Evolutionary conservation across 2,797 vertebrate genomes (phyloP), one percentile per base, ranked within the genome.

Genomic region (Aratinga solstitialis): DNA sequence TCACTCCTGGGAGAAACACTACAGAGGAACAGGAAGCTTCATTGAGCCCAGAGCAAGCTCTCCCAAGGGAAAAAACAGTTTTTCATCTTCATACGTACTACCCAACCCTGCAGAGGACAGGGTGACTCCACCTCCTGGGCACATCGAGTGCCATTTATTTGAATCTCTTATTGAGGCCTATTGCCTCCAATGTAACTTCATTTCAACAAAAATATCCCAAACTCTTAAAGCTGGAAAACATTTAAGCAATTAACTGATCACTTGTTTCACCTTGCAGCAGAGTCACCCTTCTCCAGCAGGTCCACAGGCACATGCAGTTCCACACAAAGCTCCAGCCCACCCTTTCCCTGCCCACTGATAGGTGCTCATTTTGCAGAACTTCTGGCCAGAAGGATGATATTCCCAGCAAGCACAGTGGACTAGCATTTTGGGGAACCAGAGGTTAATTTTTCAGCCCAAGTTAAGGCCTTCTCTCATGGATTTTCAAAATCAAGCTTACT

Each of bases 31-130:
- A 53, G 15, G 24, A 81, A 47, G 30, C 9, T 59, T 42, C 75
- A 78, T 30, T 34, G 67, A 87, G 24, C 0, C 0, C 0, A 2
- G 22, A 84, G 29, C 42, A 84, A 48, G 22, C 2, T 2, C 30
- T 85, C 16, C 17, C n/a, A 30, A 9, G 26, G 34, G 16, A 51
- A 89, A 20, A 24, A 74, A 3, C 56, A n/a, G 34, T 43, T 65
- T 13, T 56, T 68, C 45, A 34, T 51, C 54, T 58, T 50, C 36
- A 54, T 22, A 34, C 71, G 29, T 42, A 13, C 62, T 32, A n/a
- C 20, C 51, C 74, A 61, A 9, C 5, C 30, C 36, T 62, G 20
- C 26, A 66, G 38, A 53, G 21, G 26, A 7, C 23, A 48, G 6
- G 10, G 30, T 34, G 48, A 17, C n/a, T 71, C 84, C 51, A 30